Conservation (phyloP, 2,797 vertebrate species). For the Neopelma chrysocephalum region DNA sequence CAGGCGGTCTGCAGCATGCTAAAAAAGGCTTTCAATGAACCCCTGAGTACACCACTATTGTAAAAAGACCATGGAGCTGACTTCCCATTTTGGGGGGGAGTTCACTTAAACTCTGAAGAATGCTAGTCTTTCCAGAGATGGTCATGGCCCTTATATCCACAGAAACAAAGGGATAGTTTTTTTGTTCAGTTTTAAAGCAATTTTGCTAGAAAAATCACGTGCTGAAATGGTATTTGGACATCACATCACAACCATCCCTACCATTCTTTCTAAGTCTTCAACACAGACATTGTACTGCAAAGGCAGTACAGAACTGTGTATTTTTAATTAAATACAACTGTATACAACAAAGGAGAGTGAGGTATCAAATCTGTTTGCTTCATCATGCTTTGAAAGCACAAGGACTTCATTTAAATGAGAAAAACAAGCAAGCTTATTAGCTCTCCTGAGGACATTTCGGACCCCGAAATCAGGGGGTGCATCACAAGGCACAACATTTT, state of each 20-base stretch:
- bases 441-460: rapidly evolving
- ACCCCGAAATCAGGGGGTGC: not conserved
- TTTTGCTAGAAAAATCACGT: not conserved
- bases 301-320: not conserved
- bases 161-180: not conserved
- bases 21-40: not conserved
- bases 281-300: not conserved
- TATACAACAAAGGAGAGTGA: not conserved
- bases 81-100: not conserved
- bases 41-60: not conserved
- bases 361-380: not conserved
- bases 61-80: not conserved
- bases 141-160: not conserved
- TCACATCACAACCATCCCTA: not conserved
- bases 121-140: not conserved
- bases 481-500: not conserved
- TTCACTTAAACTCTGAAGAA: not conserved
- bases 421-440: not conserved
- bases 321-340: not conserved
- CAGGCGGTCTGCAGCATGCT: not conserved
- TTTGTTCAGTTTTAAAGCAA: not conserved
- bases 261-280: not conserved
- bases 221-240: not conserved
- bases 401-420: not conserved
- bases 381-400: not conserved